Evolutionary conservation across 1,140 invertebrate genomes (phyloP).

Genomic region (Wiebesia pumilae): DNA sequence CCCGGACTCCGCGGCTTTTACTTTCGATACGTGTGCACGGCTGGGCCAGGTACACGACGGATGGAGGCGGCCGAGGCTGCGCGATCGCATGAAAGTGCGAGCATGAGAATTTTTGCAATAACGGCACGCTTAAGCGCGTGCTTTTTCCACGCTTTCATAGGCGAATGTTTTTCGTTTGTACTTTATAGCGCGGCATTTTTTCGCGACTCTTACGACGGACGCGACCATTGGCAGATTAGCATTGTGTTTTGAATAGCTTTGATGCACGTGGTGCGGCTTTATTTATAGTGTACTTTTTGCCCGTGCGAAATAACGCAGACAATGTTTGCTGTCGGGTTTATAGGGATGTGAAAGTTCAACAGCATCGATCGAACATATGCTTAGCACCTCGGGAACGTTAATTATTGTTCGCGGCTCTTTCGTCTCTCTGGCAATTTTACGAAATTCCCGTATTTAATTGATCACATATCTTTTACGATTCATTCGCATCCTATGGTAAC

Average conservation of each 20-base stretch:
- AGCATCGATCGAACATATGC: not conserved
- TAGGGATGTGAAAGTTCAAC: not conserved
- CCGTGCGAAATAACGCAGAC: not conserved
- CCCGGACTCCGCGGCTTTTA: conserved; percentile 27
- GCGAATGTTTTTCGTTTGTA: not conserved
- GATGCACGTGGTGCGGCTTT: not conserved
- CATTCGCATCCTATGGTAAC: not conserved
- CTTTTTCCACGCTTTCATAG: conserved; percentile 17
- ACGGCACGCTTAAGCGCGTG: conserved; percentile 15
- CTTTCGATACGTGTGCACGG: not conserved
- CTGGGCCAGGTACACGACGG: not conserved
- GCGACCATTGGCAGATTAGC: not conserved
- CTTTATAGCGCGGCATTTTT: conserved; percentile 2
- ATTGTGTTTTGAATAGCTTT: not conserved
- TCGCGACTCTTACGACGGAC: not conserved
- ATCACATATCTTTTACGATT: not conserved
- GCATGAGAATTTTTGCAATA: conserved; percentile 52
- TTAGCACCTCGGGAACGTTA: not conserved
- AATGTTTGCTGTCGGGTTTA: not conserved
- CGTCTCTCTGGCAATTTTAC: not conserved
- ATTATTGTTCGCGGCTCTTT: not conserved
- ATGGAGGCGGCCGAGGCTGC: not conserved
- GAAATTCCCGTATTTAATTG: not conserved
- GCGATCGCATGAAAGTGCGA: conserved; percentile 12
- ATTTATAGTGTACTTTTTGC: not conserved